Percentiles rank a stretch among this genome's conserved stretches.
phyloP scores from a whole-genome alignment of 2,797 vertebrate genomes.

The Pteropus rufus region DNA sequence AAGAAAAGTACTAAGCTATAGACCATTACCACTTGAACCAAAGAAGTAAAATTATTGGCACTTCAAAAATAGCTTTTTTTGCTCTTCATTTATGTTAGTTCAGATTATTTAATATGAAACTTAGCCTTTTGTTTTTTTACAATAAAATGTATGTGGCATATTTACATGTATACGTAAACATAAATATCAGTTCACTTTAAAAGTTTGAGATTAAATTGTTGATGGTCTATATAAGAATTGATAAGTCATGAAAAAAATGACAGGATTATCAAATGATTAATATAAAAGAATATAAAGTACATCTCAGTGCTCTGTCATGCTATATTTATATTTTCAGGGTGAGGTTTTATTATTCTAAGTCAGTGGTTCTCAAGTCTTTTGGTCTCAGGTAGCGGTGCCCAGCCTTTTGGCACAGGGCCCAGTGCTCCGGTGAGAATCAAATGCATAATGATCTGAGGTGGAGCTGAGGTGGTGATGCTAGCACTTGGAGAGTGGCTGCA shows the following conservation, averaged over 20 bases:
- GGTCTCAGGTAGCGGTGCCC: neutral
- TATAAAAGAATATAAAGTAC: neutral
- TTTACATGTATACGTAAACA: neutral
- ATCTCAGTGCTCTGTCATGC: neutral
- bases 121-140: conserved; percentile 43
- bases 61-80: conserved; percentile 12
- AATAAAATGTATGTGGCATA: neutral
- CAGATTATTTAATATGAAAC: conserved; percentile 1
- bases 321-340: conserved; percentile 36
- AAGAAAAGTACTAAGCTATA: conserved; percentile 39
- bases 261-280: neutral
- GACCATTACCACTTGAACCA: neutral
- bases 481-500: too few species aligned
- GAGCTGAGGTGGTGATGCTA: too few species aligned
- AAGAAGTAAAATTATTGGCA: conserved; percentile 24
- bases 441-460: too few species aligned
- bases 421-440: too few species aligned
- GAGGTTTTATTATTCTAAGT: neutral
- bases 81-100: neutral
- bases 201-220: conserved; percentile 24
- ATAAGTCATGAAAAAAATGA: conserved; percentile 3
- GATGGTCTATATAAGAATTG: neutral
- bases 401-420: too few species aligned
- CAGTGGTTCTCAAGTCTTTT: conserved; percentile 16
- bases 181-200: neutral